A percentile compares a stretch with the other conserved stretches of the same genome.
phyloP scores from a whole-genome alignment of 2,113 vertebrate genomes.

The Nettapus auritus region DNA sequence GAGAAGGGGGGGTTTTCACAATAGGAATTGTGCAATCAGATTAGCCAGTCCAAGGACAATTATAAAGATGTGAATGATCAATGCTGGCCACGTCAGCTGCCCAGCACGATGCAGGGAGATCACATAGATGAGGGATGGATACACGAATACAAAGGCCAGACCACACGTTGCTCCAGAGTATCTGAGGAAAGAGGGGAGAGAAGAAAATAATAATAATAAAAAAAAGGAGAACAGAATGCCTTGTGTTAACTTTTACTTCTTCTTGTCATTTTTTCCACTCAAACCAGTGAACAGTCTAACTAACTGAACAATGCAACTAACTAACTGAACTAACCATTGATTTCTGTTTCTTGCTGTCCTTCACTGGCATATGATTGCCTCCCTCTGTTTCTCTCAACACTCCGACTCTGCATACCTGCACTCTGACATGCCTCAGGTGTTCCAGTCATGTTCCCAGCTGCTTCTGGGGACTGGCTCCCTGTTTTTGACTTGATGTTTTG shows the following conservation, averaged over 20 bases:
- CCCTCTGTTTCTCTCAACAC: not conserved
- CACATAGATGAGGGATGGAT: constrained; percentile 89
- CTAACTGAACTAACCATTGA: constrained; percentile 5
- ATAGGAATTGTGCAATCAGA: constrained; percentile 90
- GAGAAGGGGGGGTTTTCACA: constrained; percentile 76
- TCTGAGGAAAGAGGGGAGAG: constrained; percentile 65
- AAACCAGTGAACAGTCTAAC: not conserved
- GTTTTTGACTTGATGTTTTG: not conserved
- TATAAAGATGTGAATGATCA: constrained; percentile 85
- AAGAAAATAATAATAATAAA: not conserved
- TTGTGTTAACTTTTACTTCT: not conserved
- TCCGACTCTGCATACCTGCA: not conserved
- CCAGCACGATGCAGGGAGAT: constrained; percentile 81
- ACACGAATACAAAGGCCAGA: constrained; percentile 93
- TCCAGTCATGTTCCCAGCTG: not conserved
- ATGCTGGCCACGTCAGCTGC: constrained; percentile 82
- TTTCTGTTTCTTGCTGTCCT: constrained; percentile 26
- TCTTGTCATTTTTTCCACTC: not conserved
- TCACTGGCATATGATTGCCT: not conserved
- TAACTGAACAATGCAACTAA: not conserved
- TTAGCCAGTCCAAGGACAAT: constrained; percentile 90
- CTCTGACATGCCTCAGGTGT: not conserved
- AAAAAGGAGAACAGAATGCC: not conserved
- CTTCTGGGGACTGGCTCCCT: not conserved
- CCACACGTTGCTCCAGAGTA: constrained; percentile 94